A percentile compares a stretch with the other conserved stretches of the same genome.
These are phyloP conservation scores for Rhynchomys soricoides DNA, from an alignment of 2,113 vertebrate genomes.

Conservation along the genomic window DNA sequence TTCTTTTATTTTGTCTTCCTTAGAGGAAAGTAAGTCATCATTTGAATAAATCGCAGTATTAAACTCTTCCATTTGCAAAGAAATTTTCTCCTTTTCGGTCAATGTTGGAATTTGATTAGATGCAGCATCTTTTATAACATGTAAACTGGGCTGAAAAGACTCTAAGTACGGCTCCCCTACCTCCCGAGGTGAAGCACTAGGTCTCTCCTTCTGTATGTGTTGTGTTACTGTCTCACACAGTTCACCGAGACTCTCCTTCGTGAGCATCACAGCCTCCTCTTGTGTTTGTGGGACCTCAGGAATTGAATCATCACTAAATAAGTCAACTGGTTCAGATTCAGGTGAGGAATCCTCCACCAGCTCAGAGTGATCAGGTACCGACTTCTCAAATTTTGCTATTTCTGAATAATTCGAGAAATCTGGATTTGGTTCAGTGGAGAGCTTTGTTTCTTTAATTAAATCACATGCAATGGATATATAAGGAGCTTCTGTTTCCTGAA, in stretches of 20 bases:
- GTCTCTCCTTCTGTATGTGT: slow-evolving; percentile 66
- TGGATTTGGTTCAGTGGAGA: slow-evolving; percentile 81
- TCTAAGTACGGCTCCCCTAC: slow-evolving; percentile 85
- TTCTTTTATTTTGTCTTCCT: slow-evolving; percentile 82
- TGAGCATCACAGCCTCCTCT: slow-evolving; percentile 75
- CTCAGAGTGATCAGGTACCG: slow-evolving; percentile 78
- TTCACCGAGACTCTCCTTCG: slow-evolving; percentile 72
- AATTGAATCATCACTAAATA: slow-evolving; percentile 84
- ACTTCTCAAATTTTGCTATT: slow-evolving; percentile 66
- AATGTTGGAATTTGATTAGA: slow-evolving; percentile 72
- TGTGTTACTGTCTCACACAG: slow-evolving; percentile 54
- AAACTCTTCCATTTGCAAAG: slow-evolving; percentile 87
- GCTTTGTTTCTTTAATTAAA: slow-evolving; percentile 93
- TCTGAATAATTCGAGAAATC: slow-evolving; percentile 83
- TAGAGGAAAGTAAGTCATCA: slow-evolving; percentile 75
- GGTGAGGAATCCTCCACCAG: slow-evolving; percentile 81
- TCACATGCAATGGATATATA: slow-evolving; percentile 94
- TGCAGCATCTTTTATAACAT: slow-evolving; percentile 59
- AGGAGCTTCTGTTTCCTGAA: slow-evolving; percentile 86
- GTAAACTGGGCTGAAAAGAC: slow-evolving; percentile 80
- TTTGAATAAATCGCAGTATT: slow-evolving; percentile 71
- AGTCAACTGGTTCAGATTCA: slow-evolving; percentile 82
- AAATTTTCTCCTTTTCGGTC: slow-evolving; percentile 81
- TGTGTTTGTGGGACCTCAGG: slow-evolving; percentile 83
- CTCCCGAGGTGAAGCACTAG: slow-evolving; percentile 66